Percentiles rank a stretch among this genome's conserved stretches.
Conservation (phyloP, 2,888 invertebrate species). For the Thelaira solivaga region DNA sequence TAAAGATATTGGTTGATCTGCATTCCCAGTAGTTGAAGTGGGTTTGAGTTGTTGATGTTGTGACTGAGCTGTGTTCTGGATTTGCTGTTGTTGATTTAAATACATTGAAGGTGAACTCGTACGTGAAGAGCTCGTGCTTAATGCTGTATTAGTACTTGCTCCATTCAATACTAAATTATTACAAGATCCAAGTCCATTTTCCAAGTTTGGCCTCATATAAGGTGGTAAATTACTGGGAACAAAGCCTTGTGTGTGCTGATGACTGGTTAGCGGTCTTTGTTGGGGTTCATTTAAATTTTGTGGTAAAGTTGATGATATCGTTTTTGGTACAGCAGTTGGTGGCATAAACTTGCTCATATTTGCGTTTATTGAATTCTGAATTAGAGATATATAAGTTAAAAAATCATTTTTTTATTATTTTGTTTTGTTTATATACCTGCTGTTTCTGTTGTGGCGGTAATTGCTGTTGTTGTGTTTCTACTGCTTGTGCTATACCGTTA, state of each 20-base stretch:
- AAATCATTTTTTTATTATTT: conserved; percentile 57
- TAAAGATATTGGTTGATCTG: neutral
- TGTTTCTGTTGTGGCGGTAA: conserved; percentile 59
- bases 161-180: conserved; percentile 67
- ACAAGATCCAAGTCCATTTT: conserved; percentile 64
- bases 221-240: conserved; percentile 66
- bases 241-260: conserved; percentile 43
- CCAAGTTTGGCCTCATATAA: conserved; percentile 67
- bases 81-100: conserved; percentile 34
- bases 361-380: conserved; percentile 39
- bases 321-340: conserved; percentile 44
- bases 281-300: conserved; percentile 53
- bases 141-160: conserved; percentile 62
- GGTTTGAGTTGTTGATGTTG: conserved; percentile 46
- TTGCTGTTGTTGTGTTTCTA: conserved; percentile 57
- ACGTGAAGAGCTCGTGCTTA: conserved; percentile 74
- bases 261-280: conserved; percentile 37
- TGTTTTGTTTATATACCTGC: conserved; percentile 28
- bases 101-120: conserved; percentile 66
- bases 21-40: conserved; percentile 21
- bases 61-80: conserved; percentile 2
- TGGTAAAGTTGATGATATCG: conserved; percentile 25
- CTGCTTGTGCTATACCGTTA: conserved; percentile 67
- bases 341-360: conserved; percentile 68
- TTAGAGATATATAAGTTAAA: conserved; percentile 43